Base-by-base conservation (phyloP, 2,113 vertebrate species). In the Calidris pygmaea region DNA sequence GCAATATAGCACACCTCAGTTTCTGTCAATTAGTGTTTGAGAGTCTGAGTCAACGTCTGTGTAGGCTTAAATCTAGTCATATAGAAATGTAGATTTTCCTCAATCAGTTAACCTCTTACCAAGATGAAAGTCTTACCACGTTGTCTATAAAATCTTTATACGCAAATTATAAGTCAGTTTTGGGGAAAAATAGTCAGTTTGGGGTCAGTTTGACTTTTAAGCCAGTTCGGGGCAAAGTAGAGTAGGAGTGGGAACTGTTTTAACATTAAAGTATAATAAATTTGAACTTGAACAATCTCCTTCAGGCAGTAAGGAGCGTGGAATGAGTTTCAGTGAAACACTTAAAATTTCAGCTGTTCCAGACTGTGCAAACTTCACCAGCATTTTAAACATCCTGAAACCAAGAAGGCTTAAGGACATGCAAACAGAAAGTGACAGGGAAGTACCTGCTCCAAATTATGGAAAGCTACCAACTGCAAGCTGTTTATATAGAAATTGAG, bases 351-450 rank as follows among this genome's bases (percentile, higher is more conserved):
- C 79, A 93, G 16, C 62, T 90, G 17, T 75, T 89, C 47, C 55
- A 86, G 48, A 63, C 71, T 80, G n/a, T 34, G 62, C n/a, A 80
- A 39, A 84, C 71, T 87, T 87, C 14, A 30, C 37, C 29, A 85
- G 55, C 30, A 66, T 94, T 89, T 95, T 89, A 83, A 92, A 78
- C 30, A 87, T 65, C 58, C n/a, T 56, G 82, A 93, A 90, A 86
- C 11, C 55, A 92, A 35, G 26, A 68, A 60, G 68, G 29, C 48
- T 83, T 70, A 79, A 89, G 47, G 35, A 63, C 56, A 85, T 74
- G 60, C 27, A 87, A 89, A 56, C 47, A 81, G 27, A 66, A 95
- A 73, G 35, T 34, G 34, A 45, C 27, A 62, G 68, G 17, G 41
- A 89, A 62, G 10, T 53, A 66, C 59, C 55, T 87, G 56, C 80